phyloP scores from a whole-genome alignment of 2,113 vertebrate genomes.

The Fukomys damarensis region DNA sequence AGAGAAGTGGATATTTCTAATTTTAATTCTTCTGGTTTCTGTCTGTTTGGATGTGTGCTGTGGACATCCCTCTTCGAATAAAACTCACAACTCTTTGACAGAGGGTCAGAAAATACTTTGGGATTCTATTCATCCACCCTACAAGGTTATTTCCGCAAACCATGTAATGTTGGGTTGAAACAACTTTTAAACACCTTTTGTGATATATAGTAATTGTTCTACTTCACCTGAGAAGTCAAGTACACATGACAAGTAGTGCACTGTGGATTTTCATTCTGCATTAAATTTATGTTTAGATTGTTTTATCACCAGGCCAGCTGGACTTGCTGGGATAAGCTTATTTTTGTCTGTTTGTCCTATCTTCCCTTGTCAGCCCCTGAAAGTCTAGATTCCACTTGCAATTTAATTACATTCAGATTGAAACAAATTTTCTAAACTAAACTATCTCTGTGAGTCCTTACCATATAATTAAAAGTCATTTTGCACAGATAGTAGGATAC shows the following conservation, averaged over 20 bases:
- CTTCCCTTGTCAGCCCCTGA: not conserved
- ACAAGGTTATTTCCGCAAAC: slow-evolving; percentile 40
- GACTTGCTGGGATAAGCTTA: not conserved
- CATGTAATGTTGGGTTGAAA: not conserved
- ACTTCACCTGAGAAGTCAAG: not conserved
- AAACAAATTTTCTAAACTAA: not conserved
- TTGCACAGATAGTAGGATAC: not conserved
- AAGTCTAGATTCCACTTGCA: not conserved
- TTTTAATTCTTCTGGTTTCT: slow-evolving; percentile 31
- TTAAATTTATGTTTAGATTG: not conserved
- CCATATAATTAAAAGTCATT: not conserved
- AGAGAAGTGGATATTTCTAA: not conserved
- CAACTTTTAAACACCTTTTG: not conserved
- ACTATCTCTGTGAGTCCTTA: not conserved
- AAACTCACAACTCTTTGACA: not conserved
- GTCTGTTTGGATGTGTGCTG: slow-evolving; percentile 7
- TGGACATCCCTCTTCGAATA: not conserved
- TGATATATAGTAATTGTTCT: not conserved
- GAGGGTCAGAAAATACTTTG: not conserved
- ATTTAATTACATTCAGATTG: not conserved
- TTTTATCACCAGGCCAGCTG: not conserved
- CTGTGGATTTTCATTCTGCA: not conserved
- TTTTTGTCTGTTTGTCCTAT: not conserved
- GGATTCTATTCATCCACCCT: not conserved
- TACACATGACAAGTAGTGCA: not conserved